A percentile compares a stretch with the other conserved stretches of the same genome.
phyloP scores from a whole-genome alignment of 2,888 invertebrate species.

The Coelopa pilipes region DNA sequence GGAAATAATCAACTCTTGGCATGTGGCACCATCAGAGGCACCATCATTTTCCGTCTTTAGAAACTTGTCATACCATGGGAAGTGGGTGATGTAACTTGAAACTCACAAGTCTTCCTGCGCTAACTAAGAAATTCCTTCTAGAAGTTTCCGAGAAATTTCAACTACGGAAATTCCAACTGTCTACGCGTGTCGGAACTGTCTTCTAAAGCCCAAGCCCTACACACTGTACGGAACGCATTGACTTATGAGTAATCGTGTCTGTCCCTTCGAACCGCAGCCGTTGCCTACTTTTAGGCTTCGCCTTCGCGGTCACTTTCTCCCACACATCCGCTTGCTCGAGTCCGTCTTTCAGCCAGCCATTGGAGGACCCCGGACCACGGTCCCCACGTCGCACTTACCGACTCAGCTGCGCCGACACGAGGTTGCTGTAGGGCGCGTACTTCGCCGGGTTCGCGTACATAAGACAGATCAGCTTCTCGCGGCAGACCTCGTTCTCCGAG shows the following conservation, averaged over 20 bases:
- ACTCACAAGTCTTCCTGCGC: no score
- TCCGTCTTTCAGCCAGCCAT: not conserved
- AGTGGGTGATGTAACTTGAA: no score
- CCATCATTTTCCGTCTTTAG: no score
- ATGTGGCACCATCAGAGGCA: no score
- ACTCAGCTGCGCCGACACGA: conserved; percentile 88
- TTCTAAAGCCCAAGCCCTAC: not conserved
- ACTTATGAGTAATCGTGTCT: not conserved
- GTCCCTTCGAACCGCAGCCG: not conserved
- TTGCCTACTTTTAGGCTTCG: conserved; percentile 50
- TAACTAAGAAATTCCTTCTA: no score
- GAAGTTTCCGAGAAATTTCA: no score
- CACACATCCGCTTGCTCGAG: not conserved
- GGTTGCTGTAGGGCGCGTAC: conserved; percentile 88
- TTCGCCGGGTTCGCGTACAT: conserved; percentile 91
- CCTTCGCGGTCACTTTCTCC: not conserved
- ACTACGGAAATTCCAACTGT: no score
- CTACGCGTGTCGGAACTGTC: no score
- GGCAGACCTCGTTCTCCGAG: conserved; percentile 76
- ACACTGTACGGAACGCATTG: not conserved
- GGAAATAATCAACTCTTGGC: no score
- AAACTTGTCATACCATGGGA: no score
- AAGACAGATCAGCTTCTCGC: conserved; percentile 85
- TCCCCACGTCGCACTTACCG: conserved; percentile 70
- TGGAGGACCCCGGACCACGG: not conserved